Evolutionary conservation across 2,113 vertebrate genomes (phyloP), one percentile per base, ranked within the genome.

Genomic region (Labeo catla): DNA sequence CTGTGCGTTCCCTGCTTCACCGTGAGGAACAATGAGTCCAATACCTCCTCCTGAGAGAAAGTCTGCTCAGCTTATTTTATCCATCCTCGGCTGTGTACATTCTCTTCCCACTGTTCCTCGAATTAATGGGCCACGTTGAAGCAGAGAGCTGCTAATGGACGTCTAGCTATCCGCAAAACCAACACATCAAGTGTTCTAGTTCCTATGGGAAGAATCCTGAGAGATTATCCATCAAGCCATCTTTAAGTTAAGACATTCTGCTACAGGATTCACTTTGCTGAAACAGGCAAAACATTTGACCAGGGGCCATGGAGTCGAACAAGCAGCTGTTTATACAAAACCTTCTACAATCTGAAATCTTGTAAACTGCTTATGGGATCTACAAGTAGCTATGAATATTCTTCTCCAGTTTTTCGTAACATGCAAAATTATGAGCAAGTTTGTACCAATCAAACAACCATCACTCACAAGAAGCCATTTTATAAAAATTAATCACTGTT

Each of bases 261-360:
- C 52, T 23, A 54, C 45, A 43, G 73, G 78, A 86, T 39, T n/a
- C 34, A 23, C 21, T 86, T 74, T 83, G 72, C 76, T 83, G 39
- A 79, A 54, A 85, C 89, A 86, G 84, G 85, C 76, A 63, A 73
- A 72, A 73, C 79, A 87, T 90, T 91, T 89, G 84, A 86, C 89
- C 87, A 49, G 11, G 7, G 70, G 86, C 76, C 85, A 77, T 89
- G 28, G 76, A 50, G 66, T 72, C 47, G 77, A 86, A 43, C 15
- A 61, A 83, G 84, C 91, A 90, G 83, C 89, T 88, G 93, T 92
- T 80, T 72, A 81, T 81, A 87, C 13, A 50, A 70, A 79, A 81
- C 45, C 57, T 43, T 49, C 23, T 78, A 4, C 70, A 6, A 87
- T 87, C 57, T 28, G 83, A 73, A 78, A 86, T 61, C 77, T 80